Evolutionary conservation across 2,113 vertebrate species (phyloP), one percentile per base, ranked within the genome.

Genomic region (Melierax canorus): DNA sequence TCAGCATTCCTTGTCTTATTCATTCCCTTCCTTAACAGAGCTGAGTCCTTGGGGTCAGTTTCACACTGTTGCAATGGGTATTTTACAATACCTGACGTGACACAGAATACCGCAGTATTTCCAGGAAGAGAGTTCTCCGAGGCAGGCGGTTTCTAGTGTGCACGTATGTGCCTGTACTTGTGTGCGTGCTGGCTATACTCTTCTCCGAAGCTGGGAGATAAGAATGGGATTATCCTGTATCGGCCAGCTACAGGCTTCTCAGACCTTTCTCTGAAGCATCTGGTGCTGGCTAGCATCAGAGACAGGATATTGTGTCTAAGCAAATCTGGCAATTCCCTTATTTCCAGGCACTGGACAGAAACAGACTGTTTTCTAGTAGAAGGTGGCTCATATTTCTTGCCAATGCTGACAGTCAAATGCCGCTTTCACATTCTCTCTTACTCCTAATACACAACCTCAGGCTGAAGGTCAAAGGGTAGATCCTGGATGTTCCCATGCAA

Each of bases 391-490:
- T 95, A 73, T 96, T 97, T 97, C 94, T 95, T 91, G 59, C 55
- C 48, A 23, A 17, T 23, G 38, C 74, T 96, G 89, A 93, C 84
- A 96, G 74, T 81, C 84, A 77, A 95, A 91, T 41, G 74, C 15
- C 0, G 38, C 56, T 93, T 95, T 96, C 62, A 48, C 89, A 86
- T 96, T 96, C 87, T 76, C 63, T 91, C 71, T 82, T 69, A 23
- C 29, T 95, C 26, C 13, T 94, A 45, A 67, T 50, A 64, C 62
- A 50, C 45, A 94, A 92, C 84, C 55, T 88, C 87, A 56, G 89
- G 67, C 89, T 88, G 83, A 84, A 90, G 97, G 97, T 97, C 94
- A 97, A 91, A 94, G 96, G 93, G 90, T 79, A 92, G 69, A 76
- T 96, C 89, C 92, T 85, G 84, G 87, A 94, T 93, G 84, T 93